phyloP scores from a whole-genome alignment of 2,113 vertebrate species.

The Phrynosoma platyrhinos region DNA sequence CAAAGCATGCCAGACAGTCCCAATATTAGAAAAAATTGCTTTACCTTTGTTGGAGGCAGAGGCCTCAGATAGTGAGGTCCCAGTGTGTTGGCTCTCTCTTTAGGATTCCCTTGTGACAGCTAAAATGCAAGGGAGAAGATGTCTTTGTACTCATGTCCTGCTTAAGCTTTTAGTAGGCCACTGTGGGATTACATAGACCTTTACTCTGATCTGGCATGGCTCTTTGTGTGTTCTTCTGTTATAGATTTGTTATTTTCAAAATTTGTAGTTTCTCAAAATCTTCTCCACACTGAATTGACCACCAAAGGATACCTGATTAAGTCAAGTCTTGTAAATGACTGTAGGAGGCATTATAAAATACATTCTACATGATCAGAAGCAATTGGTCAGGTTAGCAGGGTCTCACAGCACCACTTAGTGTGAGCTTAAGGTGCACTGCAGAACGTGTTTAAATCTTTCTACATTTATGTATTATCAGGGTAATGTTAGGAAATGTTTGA shows the following conservation, averaged over 20 bases:
- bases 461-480: background rate
- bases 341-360: background rate
- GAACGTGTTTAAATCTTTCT: background rate
- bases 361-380: rapidly evolving
- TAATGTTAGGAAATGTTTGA: too few species aligned
- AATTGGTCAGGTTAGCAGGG: background rate
- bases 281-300: background rate
- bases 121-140: background rate
- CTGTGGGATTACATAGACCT: background rate
- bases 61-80: too few species aligned
- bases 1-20: too few species aligned
- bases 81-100: too few species aligned
- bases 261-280: background rate
- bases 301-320: background rate
- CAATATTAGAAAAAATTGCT: too few species aligned
- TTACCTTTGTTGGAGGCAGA: too few species aligned
- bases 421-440: background rate
- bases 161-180: background rate
- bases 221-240: background rate
- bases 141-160: background rate
- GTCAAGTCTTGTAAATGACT: background rate
- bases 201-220: too few species aligned
- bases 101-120: too few species aligned
- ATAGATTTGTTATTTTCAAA: slow-evolving; percentile 8
- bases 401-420: background rate